Evolutionary conservation across 2,888 invertebrate genomes (phyloP), one percentile per base, ranked within the genome.

Genomic region (Himalopsyche kuldschensis): DNA sequence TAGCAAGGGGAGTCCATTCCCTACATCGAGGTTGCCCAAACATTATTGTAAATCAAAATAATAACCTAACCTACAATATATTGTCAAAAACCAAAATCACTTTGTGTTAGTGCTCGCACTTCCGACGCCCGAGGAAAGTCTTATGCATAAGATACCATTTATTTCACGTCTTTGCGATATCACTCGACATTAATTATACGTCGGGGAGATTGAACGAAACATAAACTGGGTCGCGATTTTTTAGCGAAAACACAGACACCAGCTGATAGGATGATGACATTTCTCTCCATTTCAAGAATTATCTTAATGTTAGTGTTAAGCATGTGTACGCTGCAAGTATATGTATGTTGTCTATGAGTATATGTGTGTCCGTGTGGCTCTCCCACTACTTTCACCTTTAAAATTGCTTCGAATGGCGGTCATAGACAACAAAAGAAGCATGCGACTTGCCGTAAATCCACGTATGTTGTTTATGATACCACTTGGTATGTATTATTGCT

Each of bases 1-100:
- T 96, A 77, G 95, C 94, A 85, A 97, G 91, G 78, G 97, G 96
- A 85, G 95, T 93, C 96, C 96, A 96, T 90, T 95, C 94, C 88
- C 95, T 94, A 89, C 95, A 95, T 87, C 96, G 92, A 78, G 95
- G 94, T 87, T 93, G 91, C 87, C 92, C 92, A 89, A 93, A 92
- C 92, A 93, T 92, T 89, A 82, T 88, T 86, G 82, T 81, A 80
- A 80, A 82, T 31, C 79, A 84, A 76, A 79, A 84, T 69, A 41
- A 17, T 27, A 69, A 82, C 75, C 81, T 84, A 84, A 84, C 84
- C 84, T 84, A 81, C 79, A 82, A 82, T 75, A 20, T 76, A 76
- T 47, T 76, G 55, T 82, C 80, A 80, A 55, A 79, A 55, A 75
- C 55, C 63, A 27, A 78, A 79, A 46, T 69, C 78, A 47, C 78